Evolutionary conservation across 2,888 invertebrate genomes (phyloP), one percentile per base, ranked within the genome.

Genomic region (Patella depressa): DNA sequence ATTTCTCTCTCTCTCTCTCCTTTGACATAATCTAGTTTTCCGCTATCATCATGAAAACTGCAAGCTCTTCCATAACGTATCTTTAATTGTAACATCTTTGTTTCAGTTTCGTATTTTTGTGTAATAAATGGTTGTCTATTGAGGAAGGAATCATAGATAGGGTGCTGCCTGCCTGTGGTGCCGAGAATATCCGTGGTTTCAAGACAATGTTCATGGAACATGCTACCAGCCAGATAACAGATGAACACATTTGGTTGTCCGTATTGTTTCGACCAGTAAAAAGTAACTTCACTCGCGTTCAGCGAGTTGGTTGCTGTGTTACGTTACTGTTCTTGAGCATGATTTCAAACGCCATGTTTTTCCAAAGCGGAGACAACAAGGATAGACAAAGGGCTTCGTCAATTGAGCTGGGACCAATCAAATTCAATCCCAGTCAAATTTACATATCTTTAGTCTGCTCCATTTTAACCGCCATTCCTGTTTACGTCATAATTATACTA

Each of bases 341-440:
- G 85, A 85, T 85, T 11, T 77, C 84, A 15, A 85, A 85, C 74
- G 85, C 84, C n/a, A 80, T 85, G 75, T 85, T 82, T 73, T 85
- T 85, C 76, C 72, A 76, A n/a, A 72, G 76, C 5, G 79, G 77
- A 3, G 80, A 82, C 19, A 83, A 82, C 17, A 84, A 78, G 77
- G 81, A 65, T 14, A 19, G 65, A n/a, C 65, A 83, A 53, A 83
- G 81, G 11, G 79, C 84, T 2, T 79, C 78, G 2, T 73, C 81
- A 12, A 75, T 85, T 1, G 73, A 81, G 78, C 77, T 85, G 2
- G 85, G 85, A 53, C 84, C 84, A 4, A 80, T 85, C 59, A 78
- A 82, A 53, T 85, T 85, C 65, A 81, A 83, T 1, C 74, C 83
- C 3, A 75, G 82, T 24, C 82, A 83, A 77, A 83, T 85, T 2